Evolutionary conservation across 2,888 invertebrate genomes (phyloP).

Genomic region (Podabrus alpinus): DNA sequence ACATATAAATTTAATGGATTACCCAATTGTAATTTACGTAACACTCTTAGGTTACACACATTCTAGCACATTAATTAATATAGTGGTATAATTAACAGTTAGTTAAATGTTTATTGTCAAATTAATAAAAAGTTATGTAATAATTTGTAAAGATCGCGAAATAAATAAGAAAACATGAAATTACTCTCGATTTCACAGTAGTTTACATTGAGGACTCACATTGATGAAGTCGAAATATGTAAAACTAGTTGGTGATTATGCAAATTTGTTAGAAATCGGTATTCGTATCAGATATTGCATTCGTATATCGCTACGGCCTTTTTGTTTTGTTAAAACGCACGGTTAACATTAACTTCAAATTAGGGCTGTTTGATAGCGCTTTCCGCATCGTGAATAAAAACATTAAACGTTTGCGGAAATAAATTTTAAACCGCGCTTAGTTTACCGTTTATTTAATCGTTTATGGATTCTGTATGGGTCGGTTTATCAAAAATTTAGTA

Average conservation of each 20-base stretch:
- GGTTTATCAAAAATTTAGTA: background rate
- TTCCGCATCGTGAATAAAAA: slow-evolving; percentile 9
- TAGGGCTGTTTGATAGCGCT: slow-evolving; percentile 14
- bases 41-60: background rate
- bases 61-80: background rate
- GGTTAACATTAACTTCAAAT: slow-evolving; percentile 6
- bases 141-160: background rate
- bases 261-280: slow-evolving; percentile 4
- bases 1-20: background rate
- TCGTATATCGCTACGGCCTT: background rate
- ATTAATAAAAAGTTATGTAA: background rate
- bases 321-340: slow-evolving; percentile 7
- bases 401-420: background rate
- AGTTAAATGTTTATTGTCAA: background rate
- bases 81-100: background rate
- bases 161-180: background rate
- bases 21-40: background rate
- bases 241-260: slow-evolving; percentile 8
- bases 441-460: background rate
- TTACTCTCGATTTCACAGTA: background rate
- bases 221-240: slow-evolving; percentile 7
- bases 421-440: background rate
- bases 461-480: background rate
- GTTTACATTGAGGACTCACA: background rate
- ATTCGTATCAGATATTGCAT: background rate